These are phyloP conservation scores for Chymomyza caudatula DNA, from an alignment of 2,888 invertebrate species.

Conservation along the genomic window DNA sequence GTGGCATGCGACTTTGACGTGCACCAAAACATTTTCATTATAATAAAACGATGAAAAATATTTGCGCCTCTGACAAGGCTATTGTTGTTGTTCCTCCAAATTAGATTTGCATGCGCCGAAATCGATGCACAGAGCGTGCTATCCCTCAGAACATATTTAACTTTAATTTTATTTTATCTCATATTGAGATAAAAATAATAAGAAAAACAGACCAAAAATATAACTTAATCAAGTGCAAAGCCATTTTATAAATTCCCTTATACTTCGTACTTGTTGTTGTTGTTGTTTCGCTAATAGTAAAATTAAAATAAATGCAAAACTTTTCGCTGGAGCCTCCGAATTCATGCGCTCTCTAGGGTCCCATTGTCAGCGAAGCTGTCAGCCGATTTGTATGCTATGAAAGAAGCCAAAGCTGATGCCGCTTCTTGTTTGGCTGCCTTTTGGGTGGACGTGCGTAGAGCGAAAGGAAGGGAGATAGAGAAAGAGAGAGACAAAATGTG, in stretches of 20 bases:
- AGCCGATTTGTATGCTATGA: conserved; percentile 18
- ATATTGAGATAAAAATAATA: conserved; percentile 34
- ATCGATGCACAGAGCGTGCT: not conserved
- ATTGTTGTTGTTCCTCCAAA: conserved; percentile 19
- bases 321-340: conserved; percentile 34
- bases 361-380: conserved; percentile 59
- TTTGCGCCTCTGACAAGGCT: not conserved
- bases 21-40: conserved; percentile 27
- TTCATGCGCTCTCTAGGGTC: conserved; percentile 59
- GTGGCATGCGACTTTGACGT: conserved; percentile 13
- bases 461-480: not conserved
- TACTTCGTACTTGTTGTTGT: not conserved
- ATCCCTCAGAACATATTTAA: conserved; percentile 15
- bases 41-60: conserved; percentile 34
- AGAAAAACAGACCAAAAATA: conserved; percentile 15
- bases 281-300: conserved; percentile 47
- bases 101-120: conserved; percentile 40
- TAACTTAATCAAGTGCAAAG: conserved; percentile 63
- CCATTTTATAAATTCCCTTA: conserved; percentile 42
- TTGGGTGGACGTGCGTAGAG: conserved; percentile 21
- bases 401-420: not conserved
- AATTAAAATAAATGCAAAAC: conserved; percentile 65
- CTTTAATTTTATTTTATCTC: conserved; percentile 53
- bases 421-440: conserved; percentile 6
- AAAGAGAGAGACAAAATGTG: not conserved